A percentile compares a stretch with the other conserved stretches of the same genome.
These are phyloP conservation scores for Polyommatus iphigenia DNA, from an alignment of 2,888 invertebrate species.

Conservation along the genomic window DNA sequence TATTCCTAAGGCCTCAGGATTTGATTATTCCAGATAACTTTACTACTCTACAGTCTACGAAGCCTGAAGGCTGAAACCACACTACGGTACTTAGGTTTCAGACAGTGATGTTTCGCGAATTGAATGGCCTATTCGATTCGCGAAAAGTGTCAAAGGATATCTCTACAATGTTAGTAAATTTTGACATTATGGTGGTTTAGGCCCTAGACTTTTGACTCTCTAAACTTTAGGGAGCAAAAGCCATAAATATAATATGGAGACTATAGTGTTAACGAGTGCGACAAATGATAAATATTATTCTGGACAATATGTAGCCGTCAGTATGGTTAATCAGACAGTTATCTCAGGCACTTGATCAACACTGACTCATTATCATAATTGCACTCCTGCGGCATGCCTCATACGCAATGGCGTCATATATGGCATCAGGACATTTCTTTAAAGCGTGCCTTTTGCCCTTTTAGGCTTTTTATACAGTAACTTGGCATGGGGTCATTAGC, in stretches of 20 bases:
- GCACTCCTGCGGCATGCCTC: slow-evolving; percentile 31
- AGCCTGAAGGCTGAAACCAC: no score
- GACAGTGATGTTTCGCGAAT: no score
- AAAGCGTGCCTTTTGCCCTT: neutral
- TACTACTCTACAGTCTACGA: no score
- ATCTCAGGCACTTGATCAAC: slow-evolving; percentile 49
- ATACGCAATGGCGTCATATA: slow-evolving; percentile 42
- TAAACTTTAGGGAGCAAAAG: no score
- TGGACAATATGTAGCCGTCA: neutral
- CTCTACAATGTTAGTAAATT: neutral
- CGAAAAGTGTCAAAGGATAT: no score
- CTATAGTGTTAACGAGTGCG: neutral
- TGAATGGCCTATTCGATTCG: no score
- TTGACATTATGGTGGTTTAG: neutral
- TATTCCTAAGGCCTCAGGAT: no score
- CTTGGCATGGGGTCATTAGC: neutral
- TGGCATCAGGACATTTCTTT: slow-evolving; percentile 36
- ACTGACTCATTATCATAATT: slow-evolving; percentile 49
- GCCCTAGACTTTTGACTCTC: neutral
- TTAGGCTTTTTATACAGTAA: neutral
- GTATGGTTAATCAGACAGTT: slow-evolving; percentile 44
- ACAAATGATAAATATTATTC: slow-evolving; percentile 5
- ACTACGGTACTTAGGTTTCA: no score
- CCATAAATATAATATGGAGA: neutral
- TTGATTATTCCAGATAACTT: no score